Evolutionary conservation across 2,888 invertebrate genomes (phyloP), one percentile per base, ranked within the genome.

Genomic region (Parnassius smintheus): DNA sequence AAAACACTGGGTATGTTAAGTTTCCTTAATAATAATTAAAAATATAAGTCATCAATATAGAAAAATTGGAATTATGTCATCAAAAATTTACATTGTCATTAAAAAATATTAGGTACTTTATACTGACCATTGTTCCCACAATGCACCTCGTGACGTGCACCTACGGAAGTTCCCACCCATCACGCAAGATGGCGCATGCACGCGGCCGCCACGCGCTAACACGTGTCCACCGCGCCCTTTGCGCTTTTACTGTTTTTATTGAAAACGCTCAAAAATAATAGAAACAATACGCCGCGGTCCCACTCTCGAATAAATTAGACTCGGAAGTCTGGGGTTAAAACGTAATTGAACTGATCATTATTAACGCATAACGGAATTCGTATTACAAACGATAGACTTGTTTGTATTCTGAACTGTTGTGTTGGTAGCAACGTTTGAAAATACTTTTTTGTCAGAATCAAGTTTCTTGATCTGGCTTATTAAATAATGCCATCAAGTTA

Each of bases 261-360:
- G 84, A 83, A 88, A 88, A 86, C 85, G 84, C 85, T 83, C 82
- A 82, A 83, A 85, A 86, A 85, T 82, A 87, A 86, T 78, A 77
- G 79, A 83, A 83, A 91, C 85, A 90, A 85, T 80, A 66, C 66
- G 81, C 73, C 74, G 84, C 85, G 84, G 81, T 78, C 77, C 74
- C 79, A 72, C 82, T 86, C 83, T 85, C 78, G 81, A 84, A 84
- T 85, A 91, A 88, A 89, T 88, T 89, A 85, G 83, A 84, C 79
- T 73, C 82, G 79, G 76, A 73, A 75, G 70, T 78, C 75, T 75
- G 77, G 87, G 91, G 91, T 88, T 88, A 88, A 90, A 88, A 78
- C 73, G 84, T 83, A 83, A 89, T 90, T 91, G 89, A 90, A 88
- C 89, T 79, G 76, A 74, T 85, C 85, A 87, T 89, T 89, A 88